Conservation (phyloP, 2,113 vertebrate species). For the Scytalopus superciliaris region DNA sequence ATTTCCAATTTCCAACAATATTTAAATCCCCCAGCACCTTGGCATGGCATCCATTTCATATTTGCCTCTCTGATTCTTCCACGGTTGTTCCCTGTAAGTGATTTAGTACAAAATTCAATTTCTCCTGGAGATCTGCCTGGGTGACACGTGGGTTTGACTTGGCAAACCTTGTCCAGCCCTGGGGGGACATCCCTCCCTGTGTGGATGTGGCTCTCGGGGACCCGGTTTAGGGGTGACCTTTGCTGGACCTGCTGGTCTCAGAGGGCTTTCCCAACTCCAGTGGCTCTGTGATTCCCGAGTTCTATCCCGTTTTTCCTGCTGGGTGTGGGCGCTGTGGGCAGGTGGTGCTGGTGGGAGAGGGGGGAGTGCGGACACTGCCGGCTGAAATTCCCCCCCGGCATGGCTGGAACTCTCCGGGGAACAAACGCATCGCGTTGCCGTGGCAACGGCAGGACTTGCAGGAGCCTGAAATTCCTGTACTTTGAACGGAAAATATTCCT, state of each 20-base stretch:
- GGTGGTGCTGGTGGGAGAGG: accelerated
- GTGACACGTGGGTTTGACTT: background rate
- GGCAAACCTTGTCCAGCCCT: background rate
- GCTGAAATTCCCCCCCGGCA: background rate
- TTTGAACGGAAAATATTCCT: background rate
- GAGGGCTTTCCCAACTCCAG: no score
- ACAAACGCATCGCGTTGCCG: background rate
- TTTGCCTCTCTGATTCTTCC: background rate
- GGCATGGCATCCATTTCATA: background rate
- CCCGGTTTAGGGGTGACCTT: background rate
- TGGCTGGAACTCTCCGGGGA: background rate
- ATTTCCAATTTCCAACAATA: background rate
- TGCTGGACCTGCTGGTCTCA: background rate
- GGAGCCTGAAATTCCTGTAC: background rate
- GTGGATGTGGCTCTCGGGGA: background rate
- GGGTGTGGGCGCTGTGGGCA: accelerated
- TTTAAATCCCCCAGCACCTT: background rate
- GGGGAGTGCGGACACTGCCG: accelerated
- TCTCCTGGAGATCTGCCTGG: background rate
- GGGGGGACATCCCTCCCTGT: background rate
- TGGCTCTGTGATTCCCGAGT: no score
- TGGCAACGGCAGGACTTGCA: background rate
- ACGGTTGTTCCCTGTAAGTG: background rate
- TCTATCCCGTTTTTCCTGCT: accelerated
- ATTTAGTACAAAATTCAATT: background rate